Percentiles rank a stretch among this genome's conserved stretches.
Conservation (phyloP, 2,888 invertebrate species). For the Helleia helle region DNA sequence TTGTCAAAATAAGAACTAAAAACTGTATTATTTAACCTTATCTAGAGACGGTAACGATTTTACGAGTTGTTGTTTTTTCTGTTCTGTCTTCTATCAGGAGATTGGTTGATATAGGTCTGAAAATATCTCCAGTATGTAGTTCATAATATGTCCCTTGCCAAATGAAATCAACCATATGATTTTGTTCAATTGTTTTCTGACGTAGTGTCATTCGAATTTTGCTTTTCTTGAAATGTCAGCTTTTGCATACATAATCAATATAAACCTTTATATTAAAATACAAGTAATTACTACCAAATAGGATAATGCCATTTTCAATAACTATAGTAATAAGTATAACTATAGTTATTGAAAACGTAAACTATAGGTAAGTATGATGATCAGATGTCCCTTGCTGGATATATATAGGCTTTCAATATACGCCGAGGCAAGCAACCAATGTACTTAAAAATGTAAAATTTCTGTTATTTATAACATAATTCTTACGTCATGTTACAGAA, state of each 20-base stretch:
- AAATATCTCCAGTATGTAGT: slow-evolving; percentile 17
- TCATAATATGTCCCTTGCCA: too few species aligned
- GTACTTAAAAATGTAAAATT: too few species aligned
- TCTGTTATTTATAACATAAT: too few species aligned
- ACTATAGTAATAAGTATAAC: too few species aligned
- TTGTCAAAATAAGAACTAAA: background rate
- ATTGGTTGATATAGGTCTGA: background rate
- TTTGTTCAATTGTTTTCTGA: slow-evolving; percentile 63
- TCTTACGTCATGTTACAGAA: too few species aligned
- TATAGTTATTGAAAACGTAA: too few species aligned
- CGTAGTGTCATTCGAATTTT: slow-evolving; percentile 44
- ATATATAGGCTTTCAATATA: too few species aligned
- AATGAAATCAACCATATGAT: slow-evolving; percentile 73
- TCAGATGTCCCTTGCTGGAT: too few species aligned
- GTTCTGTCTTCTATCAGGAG: background rate
- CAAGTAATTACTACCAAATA: too few species aligned
- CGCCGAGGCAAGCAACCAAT: too few species aligned
- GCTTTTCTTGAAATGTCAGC: slow-evolving; percentile 28
- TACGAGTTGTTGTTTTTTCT: background rate
- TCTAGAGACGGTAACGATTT: background rate
- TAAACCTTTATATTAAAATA: background rate
- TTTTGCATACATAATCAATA: background rate
- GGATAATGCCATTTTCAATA: too few species aligned
- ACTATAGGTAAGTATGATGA: too few species aligned
- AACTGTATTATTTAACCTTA: slow-evolving; percentile 2